Base-by-base conservation (phyloP, 2,113 vertebrate genomes). In the Oreocharis arfaki region DNA sequence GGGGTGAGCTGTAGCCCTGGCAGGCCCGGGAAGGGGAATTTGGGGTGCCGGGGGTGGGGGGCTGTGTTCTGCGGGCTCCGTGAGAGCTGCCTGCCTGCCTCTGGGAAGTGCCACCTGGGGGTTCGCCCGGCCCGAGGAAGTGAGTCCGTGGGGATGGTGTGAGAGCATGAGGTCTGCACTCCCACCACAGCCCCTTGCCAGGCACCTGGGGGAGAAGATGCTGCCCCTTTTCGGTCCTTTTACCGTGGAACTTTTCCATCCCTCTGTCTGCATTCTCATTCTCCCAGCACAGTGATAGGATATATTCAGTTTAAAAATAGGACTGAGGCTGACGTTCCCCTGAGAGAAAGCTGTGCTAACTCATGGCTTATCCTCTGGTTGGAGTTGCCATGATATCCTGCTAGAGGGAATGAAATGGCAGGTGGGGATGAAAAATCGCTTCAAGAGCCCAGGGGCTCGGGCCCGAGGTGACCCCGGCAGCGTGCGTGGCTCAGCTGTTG, bases 261-360 rank as follows among this genome's bases (percentile, higher is more conserved):
- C 16, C 46, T 93, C 41, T 61, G 22, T 68, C 42, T 86, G 76
- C 86, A 53, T 95, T 84, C 68, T 84, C 59, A 41, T 94, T 64
- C 71, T 84, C 57, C 55, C 41, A 23, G 89, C 80, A 10, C 73
- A 46, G 83, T 1, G 11, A 26, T 30, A 94, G 91, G 87, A 69
- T 86, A 53, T n/a, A 80, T 70, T 80, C 42, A 21, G 91, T 94
- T 96, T 96, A 96, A 96, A 96, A 94, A 96, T 91, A 96, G 95
- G 80, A 84, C 89, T 35, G 73, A 91, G 84, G 84, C 93, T 93
- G 96, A 89, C 44, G 52, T 91, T 96, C 91, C 91, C 84, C 46
- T 30, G 93, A 61, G 93, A 91, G 76, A 77, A 81, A 91, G 93
- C 95, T 84, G 59, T 89, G 96, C 91, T 93, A 90, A 90, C 95